Conservation (phyloP, 2,113 vertebrate genomes). For the Salvelinus sp. region DNA sequence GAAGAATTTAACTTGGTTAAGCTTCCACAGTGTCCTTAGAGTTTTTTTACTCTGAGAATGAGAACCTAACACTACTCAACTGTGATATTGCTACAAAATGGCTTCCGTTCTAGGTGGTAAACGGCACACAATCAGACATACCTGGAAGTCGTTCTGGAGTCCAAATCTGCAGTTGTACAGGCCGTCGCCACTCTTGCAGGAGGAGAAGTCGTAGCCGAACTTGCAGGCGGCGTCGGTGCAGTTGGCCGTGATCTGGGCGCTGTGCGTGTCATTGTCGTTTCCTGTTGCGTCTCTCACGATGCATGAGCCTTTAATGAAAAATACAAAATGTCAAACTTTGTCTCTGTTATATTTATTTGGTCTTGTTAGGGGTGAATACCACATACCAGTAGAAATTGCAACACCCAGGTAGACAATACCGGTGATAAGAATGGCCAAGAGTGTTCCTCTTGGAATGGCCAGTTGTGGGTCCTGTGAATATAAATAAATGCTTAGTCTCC, state of each 20-base stretch:
- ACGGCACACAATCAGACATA: slow-evolving; percentile 32
- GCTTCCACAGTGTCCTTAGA: no score
- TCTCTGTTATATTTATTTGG: neutral
- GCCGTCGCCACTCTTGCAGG: slow-evolving; percentile 61
- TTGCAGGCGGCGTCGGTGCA: slow-evolving; percentile 88
- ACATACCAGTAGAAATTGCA: slow-evolving; percentile 88
- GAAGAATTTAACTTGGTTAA: no score
- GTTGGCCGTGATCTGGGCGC: slow-evolving; percentile 65
- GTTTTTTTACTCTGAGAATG: no score
- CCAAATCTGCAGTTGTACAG: slow-evolving; percentile 74
- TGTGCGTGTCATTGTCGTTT: slow-evolving; percentile 75
- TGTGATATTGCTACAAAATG: no score
- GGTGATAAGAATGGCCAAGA: slow-evolving; percentile 94
- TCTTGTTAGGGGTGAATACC: neutral
- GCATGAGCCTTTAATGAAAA: slow-evolving; percentile 79
- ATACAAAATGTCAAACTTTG: neutral
- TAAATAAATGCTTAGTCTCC: slow-evolving; percentile 1
- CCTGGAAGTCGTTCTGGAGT: slow-evolving; percentile 88
- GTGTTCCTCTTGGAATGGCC: slow-evolving; percentile 95
- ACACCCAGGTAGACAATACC: slow-evolving; percentile 91
- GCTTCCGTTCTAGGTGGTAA: no score
- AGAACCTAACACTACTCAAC: no score
- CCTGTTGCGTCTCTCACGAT: slow-evolving; percentile 93
- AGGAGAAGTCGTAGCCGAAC: slow-evolving; percentile 87
- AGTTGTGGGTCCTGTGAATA: slow-evolving; percentile 89